Evolutionary conservation across 2,113 vertebrate species (phyloP).

Genomic region (Sclerurus mexicanus): DNA sequence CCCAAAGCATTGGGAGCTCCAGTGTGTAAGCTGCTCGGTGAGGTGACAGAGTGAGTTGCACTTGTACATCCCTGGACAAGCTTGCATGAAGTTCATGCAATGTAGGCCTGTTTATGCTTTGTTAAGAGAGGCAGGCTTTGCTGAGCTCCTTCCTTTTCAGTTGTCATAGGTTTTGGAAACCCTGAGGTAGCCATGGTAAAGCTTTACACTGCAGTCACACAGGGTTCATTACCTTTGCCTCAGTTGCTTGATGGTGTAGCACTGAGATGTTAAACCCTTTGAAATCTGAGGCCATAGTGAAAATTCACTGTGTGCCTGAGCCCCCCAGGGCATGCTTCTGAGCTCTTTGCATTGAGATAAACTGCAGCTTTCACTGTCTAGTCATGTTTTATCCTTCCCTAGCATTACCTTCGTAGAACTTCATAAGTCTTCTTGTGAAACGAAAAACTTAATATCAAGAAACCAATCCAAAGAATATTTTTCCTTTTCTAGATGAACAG

Average conservation of each 20-base stretch:
- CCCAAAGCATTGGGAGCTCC: rapidly evolving
- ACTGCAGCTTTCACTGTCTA: not conserved
- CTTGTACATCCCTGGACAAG: not conserved
- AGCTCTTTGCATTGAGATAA: not conserved
- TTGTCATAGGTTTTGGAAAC: not conserved
- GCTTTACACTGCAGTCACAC: not conserved
- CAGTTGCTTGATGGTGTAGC: not conserved
- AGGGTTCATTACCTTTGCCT: not conserved
- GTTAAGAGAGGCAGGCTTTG: not conserved
- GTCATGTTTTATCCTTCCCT: not conserved
- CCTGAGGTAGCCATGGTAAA: not conserved
- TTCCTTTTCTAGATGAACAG: not conserved
- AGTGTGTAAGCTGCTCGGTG: not conserved
- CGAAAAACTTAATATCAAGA: not conserved
- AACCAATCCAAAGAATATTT: not conserved
- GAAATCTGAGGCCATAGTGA: not conserved
- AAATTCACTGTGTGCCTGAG: not conserved
- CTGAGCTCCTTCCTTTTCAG: not conserved
- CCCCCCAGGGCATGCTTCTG: not conserved
- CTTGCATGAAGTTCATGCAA: not conserved
- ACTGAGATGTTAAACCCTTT: not conserved
- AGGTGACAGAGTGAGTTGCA: rapidly evolving
- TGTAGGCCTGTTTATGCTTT: not conserved
- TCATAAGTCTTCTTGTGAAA: not conserved
- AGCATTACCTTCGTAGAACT: not conserved